phyloP scores from a whole-genome alignment of 2,888 invertebrate species.

The Cantharis lateralis region DNA sequence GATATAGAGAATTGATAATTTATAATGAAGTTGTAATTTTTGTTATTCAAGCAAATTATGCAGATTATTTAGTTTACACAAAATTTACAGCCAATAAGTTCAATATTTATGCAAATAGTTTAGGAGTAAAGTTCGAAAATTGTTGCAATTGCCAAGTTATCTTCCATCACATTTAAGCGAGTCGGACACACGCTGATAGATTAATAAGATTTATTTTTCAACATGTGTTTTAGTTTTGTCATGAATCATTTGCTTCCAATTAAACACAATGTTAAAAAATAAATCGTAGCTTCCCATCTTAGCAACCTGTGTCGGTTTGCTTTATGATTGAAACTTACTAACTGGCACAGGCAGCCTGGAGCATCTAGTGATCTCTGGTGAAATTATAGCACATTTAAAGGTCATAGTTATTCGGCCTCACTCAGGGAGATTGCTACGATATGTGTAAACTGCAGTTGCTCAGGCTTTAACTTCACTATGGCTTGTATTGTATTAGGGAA shows the following conservation, averaged over 20 bases:
- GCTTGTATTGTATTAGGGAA: too few species aligned
- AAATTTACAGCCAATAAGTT: background rate
- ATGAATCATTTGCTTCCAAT: too few species aligned
- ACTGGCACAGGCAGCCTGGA: too few species aligned
- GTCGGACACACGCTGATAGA: background rate
- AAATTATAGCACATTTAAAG: too few species aligned
- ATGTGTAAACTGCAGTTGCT: too few species aligned
- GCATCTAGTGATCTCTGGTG: too few species aligned
- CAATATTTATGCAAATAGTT: background rate
- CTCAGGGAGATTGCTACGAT: too few species aligned
- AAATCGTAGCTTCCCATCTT: too few species aligned
- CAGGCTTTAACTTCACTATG: too few species aligned
- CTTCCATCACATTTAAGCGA: background rate
- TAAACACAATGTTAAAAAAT: too few species aligned
- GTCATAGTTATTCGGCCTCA: too few species aligned
- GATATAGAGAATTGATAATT: background rate
- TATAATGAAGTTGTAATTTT: background rate
- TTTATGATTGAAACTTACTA: background rate
- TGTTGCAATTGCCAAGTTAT: background rate
- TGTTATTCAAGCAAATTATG: background rate
- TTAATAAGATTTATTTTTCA: background rate
- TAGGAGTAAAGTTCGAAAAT: background rate
- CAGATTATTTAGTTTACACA: background rate
- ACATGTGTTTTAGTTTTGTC: too few species aligned
- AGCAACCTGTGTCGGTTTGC: background rate